phyloP scores from a whole-genome alignment of 2,797 vertebrate genomes.

The Falco naumanni region DNA sequence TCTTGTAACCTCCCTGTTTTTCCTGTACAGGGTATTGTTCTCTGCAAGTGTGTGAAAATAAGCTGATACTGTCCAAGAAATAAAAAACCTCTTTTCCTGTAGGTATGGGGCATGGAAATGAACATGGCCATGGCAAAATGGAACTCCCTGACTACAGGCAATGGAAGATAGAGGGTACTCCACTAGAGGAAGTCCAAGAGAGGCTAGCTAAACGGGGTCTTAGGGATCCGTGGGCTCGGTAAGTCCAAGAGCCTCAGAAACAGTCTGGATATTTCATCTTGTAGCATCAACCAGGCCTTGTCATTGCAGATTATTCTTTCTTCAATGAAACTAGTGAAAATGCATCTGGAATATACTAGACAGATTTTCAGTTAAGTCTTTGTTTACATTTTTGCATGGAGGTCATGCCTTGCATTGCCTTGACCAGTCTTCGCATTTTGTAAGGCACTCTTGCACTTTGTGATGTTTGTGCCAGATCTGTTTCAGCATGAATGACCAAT shows the following conservation, averaged over 20 bases:
- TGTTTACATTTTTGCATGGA: neutral
- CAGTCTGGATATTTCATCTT: neutral
- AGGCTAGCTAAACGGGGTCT: slow-evolving; percentile 85
- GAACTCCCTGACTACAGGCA: slow-evolving; percentile 86
- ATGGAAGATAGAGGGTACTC: slow-evolving; percentile 91
- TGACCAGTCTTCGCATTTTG: neutral
- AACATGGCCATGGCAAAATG: slow-evolving; percentile 79
- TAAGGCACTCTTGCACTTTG: neutral
- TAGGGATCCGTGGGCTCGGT: slow-evolving; percentile 93
- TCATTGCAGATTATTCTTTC: neutral
- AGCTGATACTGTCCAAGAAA: neutral
- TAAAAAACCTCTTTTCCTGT: neutral
- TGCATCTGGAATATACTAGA: neutral
- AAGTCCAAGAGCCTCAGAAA: slow-evolving; percentile 14
- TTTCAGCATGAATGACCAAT: neutral
- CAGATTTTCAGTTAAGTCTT: neutral
- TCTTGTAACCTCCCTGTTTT: neutral
- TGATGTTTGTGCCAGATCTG: neutral
- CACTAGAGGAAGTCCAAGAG: slow-evolving; percentile 85
- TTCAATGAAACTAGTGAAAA: neutral
- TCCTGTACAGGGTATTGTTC: neutral
- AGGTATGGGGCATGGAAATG: slow-evolving; percentile 82
- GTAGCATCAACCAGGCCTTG: neutral
- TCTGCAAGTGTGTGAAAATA: neutral
- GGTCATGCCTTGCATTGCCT: neutral